Base-by-base conservation (phyloP, 2,888 invertebrate genomes). In the Tetanocera ferruginea region DNA sequence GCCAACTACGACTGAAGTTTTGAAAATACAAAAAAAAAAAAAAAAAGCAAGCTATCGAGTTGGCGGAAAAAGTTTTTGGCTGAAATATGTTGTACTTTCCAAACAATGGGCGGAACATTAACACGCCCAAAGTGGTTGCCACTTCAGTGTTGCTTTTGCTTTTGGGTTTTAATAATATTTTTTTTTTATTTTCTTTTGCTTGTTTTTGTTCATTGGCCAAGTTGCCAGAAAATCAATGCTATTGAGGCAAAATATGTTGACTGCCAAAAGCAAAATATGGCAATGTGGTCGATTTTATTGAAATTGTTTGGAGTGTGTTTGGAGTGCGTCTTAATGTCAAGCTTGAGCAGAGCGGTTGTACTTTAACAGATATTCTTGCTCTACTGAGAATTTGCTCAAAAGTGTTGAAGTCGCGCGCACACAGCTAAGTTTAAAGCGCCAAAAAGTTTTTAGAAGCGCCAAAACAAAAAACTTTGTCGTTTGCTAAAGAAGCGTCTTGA, bases 281-380 rank as follows among this genome's bases (percentile, higher is more conserved):
- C 64, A 49, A 43, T 74, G 74, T 64, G 74, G 74, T 74, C 51
- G 74, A 74, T 74, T 74, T 74, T 74, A 73, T 74, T 74, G 74
- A 62, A 74, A 62, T 74, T 74, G 23, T 14, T 57, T 55, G 8
- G 19, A 19, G 14, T 14, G 28, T 6, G 55, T 5, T 51, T 17
- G 31, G 55, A 34, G 9, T 31, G 52, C 14, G 55, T 17, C 11
- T 17, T 19, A 23, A 11, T 8, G 25, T 60, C 25, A 60, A n/a
- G n/a, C 19, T 23, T n/a, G 34, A 25, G 9, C 2, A 67, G 43
- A 23, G 49, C 8, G 49, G 17, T 51, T 11, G 67, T 23, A 5
- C 17, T 11, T 17, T 4, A 17, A 25, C 23, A 28, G 23, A 52
- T 25, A 66, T 37, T 52, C 25, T 70, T 51, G 52, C 51, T 19